Percentiles rank a stretch among this genome's conserved stretches.
These are phyloP conservation scores for Limnephilus rhombicus DNA, from an alignment of 2,888 invertebrate genomes.

Conservation along the genomic window DNA sequence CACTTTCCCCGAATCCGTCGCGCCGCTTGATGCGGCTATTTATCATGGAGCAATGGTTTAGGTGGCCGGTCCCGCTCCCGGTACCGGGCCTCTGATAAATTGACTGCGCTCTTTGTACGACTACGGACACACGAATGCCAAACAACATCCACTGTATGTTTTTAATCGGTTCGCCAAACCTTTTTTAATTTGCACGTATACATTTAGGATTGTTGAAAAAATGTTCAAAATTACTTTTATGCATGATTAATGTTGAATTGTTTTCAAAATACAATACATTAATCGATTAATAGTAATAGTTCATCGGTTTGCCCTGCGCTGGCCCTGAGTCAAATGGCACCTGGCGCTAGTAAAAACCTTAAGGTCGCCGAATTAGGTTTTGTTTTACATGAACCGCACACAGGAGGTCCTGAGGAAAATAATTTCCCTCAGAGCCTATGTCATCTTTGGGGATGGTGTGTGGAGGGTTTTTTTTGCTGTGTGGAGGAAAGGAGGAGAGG, in stretches of 20 bases:
- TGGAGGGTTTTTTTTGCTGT: too few species aligned
- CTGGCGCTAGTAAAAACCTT: too few species aligned
- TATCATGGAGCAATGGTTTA: constrained; percentile 51
- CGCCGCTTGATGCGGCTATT: constrained; percentile 53
- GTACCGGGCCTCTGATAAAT: constrained; percentile 53
- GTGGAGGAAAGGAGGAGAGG: too few species aligned
- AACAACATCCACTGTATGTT: constrained; percentile 19
- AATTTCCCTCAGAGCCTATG: too few species aligned
- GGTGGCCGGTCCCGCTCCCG: constrained; percentile 37
- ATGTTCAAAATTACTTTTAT: background rate
- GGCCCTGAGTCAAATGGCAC: too few species aligned
- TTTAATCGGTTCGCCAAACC: background rate
- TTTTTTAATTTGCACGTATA: background rate
- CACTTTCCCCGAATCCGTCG: constrained; percentile 58
- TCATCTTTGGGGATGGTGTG: too few species aligned
- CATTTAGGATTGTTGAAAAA: background rate
- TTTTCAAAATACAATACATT: background rate
- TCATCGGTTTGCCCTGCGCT: background rate
- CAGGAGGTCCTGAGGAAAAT: too few species aligned
- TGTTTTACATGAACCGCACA: too few species aligned
- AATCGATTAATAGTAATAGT: background rate
- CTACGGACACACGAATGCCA: constrained; percentile 53
- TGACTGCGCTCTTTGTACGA: constrained; percentile 45
- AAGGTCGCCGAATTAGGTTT: too few species aligned
- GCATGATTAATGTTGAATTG: background rate